Conservation (phyloP, 2,888 invertebrate genomes). For the Dryobota labecula region DNA sequence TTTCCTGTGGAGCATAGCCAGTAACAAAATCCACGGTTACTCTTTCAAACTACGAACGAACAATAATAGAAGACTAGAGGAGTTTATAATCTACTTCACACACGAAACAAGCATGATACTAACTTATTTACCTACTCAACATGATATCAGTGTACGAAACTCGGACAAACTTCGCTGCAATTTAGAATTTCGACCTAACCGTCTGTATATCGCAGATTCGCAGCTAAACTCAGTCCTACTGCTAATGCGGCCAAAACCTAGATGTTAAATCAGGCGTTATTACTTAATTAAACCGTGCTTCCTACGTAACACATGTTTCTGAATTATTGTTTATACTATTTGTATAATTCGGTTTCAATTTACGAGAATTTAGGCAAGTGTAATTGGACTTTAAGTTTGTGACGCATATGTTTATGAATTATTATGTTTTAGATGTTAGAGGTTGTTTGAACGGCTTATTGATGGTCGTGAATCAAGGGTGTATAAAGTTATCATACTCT, state of each 20-base stretch:
- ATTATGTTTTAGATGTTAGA: slow-evolving; percentile 42
- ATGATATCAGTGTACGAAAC: slow-evolving; percentile 44
- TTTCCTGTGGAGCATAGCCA: too few relatives aligned
- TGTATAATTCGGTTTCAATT: slow-evolving; percentile 65
- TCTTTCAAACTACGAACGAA: too few relatives aligned
- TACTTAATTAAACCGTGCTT: slow-evolving; percentile 81
- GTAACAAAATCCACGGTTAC: too few relatives aligned
- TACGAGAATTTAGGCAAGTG: slow-evolving; percentile 61
- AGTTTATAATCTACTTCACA: slow-evolving; percentile 2
- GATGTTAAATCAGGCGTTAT: slow-evolving; percentile 79
- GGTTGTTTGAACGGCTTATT: slow-evolving; percentile 24
- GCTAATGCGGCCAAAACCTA: slow-evolving; percentile 74
- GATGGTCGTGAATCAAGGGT: slow-evolving; percentile 1
- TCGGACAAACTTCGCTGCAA: slow-evolving; percentile 30
- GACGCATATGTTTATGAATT: slow-evolving; percentile 53
- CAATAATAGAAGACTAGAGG: not conserved
- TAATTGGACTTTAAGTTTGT: slow-evolving; percentile 71
- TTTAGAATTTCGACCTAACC: slow-evolving; percentile 20
- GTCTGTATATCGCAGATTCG: slow-evolving; percentile 27
- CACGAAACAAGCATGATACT: slow-evolving; percentile 25
- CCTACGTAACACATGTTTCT: slow-evolving; percentile 62
- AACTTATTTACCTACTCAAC: slow-evolving; percentile 43
- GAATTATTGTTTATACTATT: slow-evolving; percentile 71
- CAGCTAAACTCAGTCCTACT: slow-evolving; percentile 63
- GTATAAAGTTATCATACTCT: slow-evolving; percentile 9